Conservation (phyloP, 2,113 vertebrate genomes). For the Chaetodon trifascialis region DNA sequence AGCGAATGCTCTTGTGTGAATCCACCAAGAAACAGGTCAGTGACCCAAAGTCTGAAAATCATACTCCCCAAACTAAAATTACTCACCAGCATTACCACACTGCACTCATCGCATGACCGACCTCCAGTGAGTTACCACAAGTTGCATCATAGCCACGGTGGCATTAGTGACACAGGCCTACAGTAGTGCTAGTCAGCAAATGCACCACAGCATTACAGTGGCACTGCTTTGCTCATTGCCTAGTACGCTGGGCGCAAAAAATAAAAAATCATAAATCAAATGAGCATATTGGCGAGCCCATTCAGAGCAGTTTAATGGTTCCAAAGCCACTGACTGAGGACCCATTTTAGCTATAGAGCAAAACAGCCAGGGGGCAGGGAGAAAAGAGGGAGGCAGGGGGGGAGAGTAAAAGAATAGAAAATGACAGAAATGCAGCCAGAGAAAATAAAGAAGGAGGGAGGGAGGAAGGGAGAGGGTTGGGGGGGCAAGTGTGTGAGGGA, state of each 20-base stretch:
- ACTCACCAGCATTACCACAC: slow-evolving; percentile 24
- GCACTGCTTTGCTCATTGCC: slow-evolving; percentile 22
- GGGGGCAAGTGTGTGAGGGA: slow-evolving; percentile 30
- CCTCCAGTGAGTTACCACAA: slow-evolving; percentile 40
- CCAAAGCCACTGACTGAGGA: slow-evolving; percentile 57
- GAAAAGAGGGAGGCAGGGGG: slow-evolving; percentile 5
- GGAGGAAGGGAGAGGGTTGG: slow-evolving; percentile 16
- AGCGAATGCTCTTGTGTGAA: background rate
- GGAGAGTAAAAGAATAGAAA: slow-evolving; percentile 42
- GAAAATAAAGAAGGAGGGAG: slow-evolving; percentile 39
- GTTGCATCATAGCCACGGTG: slow-evolving; percentile 50
- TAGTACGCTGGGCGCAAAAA: background rate
- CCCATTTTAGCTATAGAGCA: slow-evolving; percentile 59
- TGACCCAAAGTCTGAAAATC: slow-evolving; percentile 36
- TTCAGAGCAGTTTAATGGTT: slow-evolving; percentile 48
- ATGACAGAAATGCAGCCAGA: slow-evolving; percentile 52
- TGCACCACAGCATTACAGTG: slow-evolving; percentile 4
- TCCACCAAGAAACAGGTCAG: slow-evolving; percentile 26
- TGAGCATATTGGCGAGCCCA: slow-evolving; percentile 41
- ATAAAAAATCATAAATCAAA: slow-evolving; percentile 41
- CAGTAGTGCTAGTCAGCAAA: slow-evolving; percentile 13
- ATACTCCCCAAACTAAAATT: slow-evolving; percentile 34
- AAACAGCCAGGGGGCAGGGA: slow-evolving; percentile 35
- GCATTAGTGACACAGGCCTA: slow-evolving; percentile 26
- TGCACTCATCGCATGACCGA: slow-evolving; percentile 25